Evolutionary conservation across 2,888 invertebrate genomes (phyloP).

Genomic region (Amitus sp.): DNA sequence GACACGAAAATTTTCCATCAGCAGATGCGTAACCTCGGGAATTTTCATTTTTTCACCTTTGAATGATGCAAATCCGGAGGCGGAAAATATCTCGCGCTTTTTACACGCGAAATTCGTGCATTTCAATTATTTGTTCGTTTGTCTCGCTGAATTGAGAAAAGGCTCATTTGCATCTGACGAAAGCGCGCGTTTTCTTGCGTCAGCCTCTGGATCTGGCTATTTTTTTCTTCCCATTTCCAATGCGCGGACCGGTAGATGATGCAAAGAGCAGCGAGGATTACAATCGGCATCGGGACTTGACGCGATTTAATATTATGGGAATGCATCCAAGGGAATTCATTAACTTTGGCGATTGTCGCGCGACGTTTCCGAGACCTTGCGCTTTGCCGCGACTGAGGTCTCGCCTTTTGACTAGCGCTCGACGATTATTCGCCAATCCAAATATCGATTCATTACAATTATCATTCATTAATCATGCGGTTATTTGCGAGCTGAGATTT

Average conservation of each 20-base stretch:
- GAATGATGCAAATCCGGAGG: no score
- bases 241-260: conserved; percentile 61
- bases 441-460: no score
- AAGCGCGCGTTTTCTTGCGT: conserved; percentile 60
- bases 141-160: conserved; percentile 32
- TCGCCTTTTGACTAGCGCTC: no score
- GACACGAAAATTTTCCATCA: conserved; percentile 52
- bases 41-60: no score
- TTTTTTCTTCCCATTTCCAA: conserved; percentile 52
- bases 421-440: no score
- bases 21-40: no score
- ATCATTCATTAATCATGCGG: no score
- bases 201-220: conserved; percentile 58
- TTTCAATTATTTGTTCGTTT: conserved; percentile 23
- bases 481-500: no score
- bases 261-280: conserved; percentile 58
- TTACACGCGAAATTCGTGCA: neutral
- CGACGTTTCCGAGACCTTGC: conserved; percentile 22
- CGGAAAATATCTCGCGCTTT: no score
- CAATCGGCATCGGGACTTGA: conserved; percentile 29
- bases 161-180: conserved; percentile 52
- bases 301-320: conserved; percentile 15
- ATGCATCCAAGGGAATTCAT: neutral
- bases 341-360: conserved; percentile 12
- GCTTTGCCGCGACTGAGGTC: no score